phyloP scores from a whole-genome alignment of 2,888 invertebrate genomes.

The Eristalis tenax region DNA sequence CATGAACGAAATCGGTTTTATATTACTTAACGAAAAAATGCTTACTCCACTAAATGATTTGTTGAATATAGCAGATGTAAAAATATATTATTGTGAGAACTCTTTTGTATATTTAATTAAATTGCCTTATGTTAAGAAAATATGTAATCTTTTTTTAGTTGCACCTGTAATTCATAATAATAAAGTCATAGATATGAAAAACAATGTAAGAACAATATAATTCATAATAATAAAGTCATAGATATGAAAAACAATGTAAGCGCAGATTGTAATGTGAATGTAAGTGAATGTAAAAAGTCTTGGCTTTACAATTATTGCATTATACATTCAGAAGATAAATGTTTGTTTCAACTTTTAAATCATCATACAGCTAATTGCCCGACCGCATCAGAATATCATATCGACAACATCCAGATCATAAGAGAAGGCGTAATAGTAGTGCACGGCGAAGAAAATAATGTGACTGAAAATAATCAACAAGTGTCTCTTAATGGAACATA shows the following conservation, averaged over 20 bases:
- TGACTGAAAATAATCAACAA: background rate
- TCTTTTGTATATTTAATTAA: no score
- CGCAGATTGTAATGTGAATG: constrained; percentile 3
- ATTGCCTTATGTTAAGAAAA: no score
- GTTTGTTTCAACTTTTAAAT: constrained; percentile 6
- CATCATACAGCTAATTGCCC: background rate
- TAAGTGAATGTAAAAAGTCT: background rate
- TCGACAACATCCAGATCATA: background rate
- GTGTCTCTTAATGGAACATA: constrained; percentile 17
- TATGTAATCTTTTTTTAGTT: no score
- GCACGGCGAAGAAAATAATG: constrained; percentile 2
- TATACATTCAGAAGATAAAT: constrained; percentile 12
- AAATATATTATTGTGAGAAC: no score
- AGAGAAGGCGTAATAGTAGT: constrained; percentile 9
- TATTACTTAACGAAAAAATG: no score
- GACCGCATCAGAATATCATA: background rate
- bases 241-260: no score
- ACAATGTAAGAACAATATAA: no score
- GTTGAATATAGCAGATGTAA: no score
- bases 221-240: no score
- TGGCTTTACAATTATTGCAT: constrained; percentile 4
- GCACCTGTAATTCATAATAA: background rate
- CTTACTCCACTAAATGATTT: no score
- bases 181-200: no score
- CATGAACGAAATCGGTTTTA: no score